Percentiles rank a stretch among this genome's conserved stretches.
Evolutionary conservation across 2,888 invertebrate genomes (phyloP).

Genomic region (Drosophila parthenogenetica): DNA sequence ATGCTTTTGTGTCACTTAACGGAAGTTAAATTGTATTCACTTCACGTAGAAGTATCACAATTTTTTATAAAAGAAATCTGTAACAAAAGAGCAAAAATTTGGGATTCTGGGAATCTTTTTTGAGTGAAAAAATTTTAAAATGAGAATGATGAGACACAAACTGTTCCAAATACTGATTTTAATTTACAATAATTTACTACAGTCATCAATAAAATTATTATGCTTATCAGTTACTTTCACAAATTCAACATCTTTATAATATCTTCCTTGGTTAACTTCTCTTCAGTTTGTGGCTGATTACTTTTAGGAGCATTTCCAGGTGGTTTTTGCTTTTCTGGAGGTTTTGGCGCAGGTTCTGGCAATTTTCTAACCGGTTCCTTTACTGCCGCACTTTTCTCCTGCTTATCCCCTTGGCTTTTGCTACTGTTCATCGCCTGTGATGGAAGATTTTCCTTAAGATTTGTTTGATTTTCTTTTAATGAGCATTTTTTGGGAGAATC

Average conservation of each 20-base stretch:
- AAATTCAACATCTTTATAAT: constrained; percentile 61
- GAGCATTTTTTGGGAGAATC: constrained; percentile 14
- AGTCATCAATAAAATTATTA: neutral
- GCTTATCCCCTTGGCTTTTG: neutral
- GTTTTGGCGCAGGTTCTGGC: neutral
- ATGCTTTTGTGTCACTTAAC: constrained; percentile 25
- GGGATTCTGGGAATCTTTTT: too few relatives aligned
- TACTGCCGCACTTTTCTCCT: neutral
- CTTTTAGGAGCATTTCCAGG: neutral
- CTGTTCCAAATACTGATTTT: too few relatives aligned
- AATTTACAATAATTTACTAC: too few relatives aligned
- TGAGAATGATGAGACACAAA: too few relatives aligned
- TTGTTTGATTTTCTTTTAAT: neutral
- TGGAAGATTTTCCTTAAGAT: neutral
- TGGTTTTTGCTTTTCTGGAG: neutral
- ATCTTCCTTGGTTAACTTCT: constrained; percentile 63
- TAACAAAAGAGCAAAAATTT: too few relatives aligned
- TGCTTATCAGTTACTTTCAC: constrained; percentile 13
- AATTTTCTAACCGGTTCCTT: neutral
- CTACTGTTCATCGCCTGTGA: neutral
- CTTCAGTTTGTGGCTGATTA: constrained; percentile 20
- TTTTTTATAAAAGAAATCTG: neutral
- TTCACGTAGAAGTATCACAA: neutral
- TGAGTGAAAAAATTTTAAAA: too few relatives aligned
- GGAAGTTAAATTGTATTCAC: constrained; percentile 16